Evolutionary conservation across 2,797 vertebrate genomes (phyloP), one percentile per base, ranked within the genome.

Genomic region (Phoebastria nigripes): DNA sequence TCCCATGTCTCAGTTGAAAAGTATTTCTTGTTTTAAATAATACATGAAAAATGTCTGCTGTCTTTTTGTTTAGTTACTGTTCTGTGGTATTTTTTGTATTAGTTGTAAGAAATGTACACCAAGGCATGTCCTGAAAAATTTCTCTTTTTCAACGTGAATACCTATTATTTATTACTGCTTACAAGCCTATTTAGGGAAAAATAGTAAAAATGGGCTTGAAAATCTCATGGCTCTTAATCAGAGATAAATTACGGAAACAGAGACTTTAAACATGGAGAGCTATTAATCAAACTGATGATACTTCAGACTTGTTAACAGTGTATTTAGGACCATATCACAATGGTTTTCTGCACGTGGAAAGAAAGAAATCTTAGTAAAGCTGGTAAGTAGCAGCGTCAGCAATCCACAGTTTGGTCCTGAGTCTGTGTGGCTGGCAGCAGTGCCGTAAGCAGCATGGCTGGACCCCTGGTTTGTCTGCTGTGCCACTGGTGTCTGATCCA

Each of bases 141-240:
- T 81, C 69, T 52, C 72, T 71, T 69, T 93, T 95, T 83, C 92
- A 85, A 89, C 0, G 0, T 87, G 89, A 78, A 93, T 87, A 82
- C 88, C 86, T 93, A 1, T 93, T 94, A 92, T 94, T 94, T 96
- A 94, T 95, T 95, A 42, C 65, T 74, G 86, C 90, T 96, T 93
- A 91, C 90, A 81, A 92, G 63, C 83, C 77, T 90, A 12, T 89
- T 71, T 90, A 91, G 93, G 86, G 82, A 55, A 69, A 91, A 96
- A 69, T 29, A 91, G 89, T 77, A 82, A 94, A 93, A 96, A 90
- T 52, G 95, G 95, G 74, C 96, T 96, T 95, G 95, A 95, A 94
- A 97, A 92, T 93, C 92, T 89, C 85, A 41, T 20, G 70, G 29
- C 94, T 96, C 82, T 96, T 96, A 91, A 96, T 97, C 94, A 94